Evolutionary conservation across 2,888 invertebrate species (phyloP), one percentile per base, ranked within the genome.

Genomic region (Pristionchus fissidentatus): DNA sequence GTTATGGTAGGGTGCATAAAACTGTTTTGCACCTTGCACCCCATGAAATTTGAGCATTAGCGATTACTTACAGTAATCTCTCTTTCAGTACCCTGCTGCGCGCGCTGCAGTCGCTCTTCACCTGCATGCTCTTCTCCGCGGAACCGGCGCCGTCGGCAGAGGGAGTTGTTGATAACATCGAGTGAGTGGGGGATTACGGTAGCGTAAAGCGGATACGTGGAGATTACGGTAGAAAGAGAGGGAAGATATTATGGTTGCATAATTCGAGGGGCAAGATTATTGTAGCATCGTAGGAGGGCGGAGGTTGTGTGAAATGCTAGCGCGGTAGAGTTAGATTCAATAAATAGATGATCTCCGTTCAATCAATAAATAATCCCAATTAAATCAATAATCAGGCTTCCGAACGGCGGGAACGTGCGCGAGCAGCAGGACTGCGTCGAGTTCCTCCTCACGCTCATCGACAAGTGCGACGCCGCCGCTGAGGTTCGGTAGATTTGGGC

Each of bases 341-440:
- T 4, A n/a, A n/a, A 55, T 4, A 13, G 55, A 7, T 55, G n/a
- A n/a, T n/a, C 8, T 13, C 7, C 46, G 46, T 10, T 46, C 46
- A 5, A 55, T 55, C 55, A 55, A n/a, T n/a, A n/a, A 46, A 10
- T 46, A 7, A 10, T 46, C 46, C 46, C 15, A 46, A 4, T 75
- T 41, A 46, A n/a, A 22, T 43, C n/a, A 1, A 4, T 35, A 19
- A 26, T 5, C 29, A 75, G 46, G 15, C 75, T 75, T 15, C 75
- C 46, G 26, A 38, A 35, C 19, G 66, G 66, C n/a, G 66, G 38
- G 43, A 55, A 35, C 26, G 78, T 78, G 38, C 52, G 78, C n/a
- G 78, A 78, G 55, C 78, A 78, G 78, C 38, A 78, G 35, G 78
- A 78, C 78, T 52, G 55, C 78, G 38, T 78, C 78, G 78, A 78